A percentile compares a stretch with the other conserved stretches of the same genome.
phyloP scores from a whole-genome alignment of 2,797 vertebrate species.

The Scolopax rusticola region DNA sequence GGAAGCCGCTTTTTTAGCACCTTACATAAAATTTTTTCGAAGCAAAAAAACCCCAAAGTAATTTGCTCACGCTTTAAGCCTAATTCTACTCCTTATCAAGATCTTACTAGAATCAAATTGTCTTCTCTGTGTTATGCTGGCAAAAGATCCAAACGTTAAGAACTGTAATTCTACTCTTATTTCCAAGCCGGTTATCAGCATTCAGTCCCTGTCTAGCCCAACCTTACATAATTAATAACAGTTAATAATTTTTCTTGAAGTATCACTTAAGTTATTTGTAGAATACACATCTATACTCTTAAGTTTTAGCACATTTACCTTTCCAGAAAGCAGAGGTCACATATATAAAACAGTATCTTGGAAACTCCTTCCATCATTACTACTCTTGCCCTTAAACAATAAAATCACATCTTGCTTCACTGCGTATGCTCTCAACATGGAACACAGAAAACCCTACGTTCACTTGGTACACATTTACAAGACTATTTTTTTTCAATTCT shows the following conservation, averaged over 20 bases:
- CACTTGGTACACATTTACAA: background rate
- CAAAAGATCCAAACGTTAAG: background rate
- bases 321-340: background rate
- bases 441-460: accelerated
- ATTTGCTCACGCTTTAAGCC: background rate
- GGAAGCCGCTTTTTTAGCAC: background rate
- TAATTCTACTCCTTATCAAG: background rate
- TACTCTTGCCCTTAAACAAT: background rate
- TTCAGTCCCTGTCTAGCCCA: background rate
- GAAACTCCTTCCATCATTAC: background rate
- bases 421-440: background rate
- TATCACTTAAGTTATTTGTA: background rate
- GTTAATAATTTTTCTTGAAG: background rate
- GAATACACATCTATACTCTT: accelerated
- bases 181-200: background rate
- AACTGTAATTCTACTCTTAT: background rate
- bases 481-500: background rate
- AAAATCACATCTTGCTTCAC: background rate
- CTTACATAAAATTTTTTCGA: background rate
- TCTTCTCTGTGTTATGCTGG: background rate
- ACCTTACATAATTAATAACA: accelerated
- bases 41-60: background rate
- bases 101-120: background rate
- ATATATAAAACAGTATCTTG: background rate
- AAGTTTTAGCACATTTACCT: accelerated